Conservation (phyloP, 2,113 vertebrate genomes). For the Alligator sinensis region DNA sequence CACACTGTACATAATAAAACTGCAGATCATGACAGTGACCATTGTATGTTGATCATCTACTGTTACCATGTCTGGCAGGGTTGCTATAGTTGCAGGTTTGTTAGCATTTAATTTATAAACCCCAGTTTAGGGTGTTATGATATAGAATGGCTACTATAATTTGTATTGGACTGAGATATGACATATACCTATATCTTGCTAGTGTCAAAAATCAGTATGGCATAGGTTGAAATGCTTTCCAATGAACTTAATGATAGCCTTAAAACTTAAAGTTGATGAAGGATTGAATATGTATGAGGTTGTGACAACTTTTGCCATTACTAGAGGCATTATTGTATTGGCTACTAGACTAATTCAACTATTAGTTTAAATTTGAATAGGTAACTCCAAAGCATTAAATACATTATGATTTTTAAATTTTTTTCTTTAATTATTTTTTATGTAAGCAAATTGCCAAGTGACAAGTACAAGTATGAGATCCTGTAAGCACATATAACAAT, state of each 20-base stretch:
- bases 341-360: neutral
- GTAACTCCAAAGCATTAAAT: neutral
- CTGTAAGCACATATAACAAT: neutral
- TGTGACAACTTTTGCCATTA: neutral
- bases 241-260: neutral
- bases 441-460: neutral
- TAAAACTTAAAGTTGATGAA: neutral
- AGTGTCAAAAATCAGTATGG: neutral
- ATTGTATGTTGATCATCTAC: neutral
- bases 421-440: neutral
- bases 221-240: neutral
- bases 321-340: neutral
- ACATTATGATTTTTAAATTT: neutral
- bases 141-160: neutral
- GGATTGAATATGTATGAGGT: fast-evolving
- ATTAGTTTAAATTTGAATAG: neutral
- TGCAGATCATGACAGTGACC: neutral
- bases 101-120: neutral
- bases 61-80: neutral
- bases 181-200: neutral
- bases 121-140: neutral
- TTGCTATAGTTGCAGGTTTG: neutral
- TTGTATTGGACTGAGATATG: neutral
- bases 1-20: neutral
- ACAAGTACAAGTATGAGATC: neutral